A percentile compares a stretch with the other conserved stretches of the same genome.
phyloP scores from a whole-genome alignment of 1,140 invertebrate genomes.

The Tribolium castaneum region DNA sequence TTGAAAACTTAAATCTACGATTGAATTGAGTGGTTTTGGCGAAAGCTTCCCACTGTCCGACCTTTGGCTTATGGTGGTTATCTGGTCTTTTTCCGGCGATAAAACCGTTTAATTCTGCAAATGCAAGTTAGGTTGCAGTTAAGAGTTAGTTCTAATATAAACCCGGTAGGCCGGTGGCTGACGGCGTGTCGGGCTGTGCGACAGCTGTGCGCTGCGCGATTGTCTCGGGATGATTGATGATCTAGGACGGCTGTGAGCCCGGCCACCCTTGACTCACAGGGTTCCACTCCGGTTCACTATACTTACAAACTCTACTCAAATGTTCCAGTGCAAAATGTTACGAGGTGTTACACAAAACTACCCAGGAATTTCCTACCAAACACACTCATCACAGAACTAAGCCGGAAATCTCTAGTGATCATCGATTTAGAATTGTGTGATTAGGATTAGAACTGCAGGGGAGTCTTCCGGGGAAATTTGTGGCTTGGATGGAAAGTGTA shows the following conservation, averaged over 20 bases:
- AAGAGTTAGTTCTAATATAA: constrained; percentile 53
- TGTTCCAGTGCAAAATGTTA: constrained; percentile 45
- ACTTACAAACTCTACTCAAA: constrained; percentile 50
- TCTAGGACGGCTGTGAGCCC: constrained; percentile 60
- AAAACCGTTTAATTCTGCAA: constrained; percentile 53
- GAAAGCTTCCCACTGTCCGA: too few species aligned
- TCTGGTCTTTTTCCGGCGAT: constrained; percentile 36
- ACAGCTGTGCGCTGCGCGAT: constrained; percentile 63
- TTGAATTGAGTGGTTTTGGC: too few species aligned
- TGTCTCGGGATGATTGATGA: constrained; percentile 64
- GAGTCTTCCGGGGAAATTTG: neutral
- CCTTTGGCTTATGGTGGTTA: too few species aligned
- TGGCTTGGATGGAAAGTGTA: neutral
- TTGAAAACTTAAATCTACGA: too few species aligned
- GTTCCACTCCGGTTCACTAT: constrained; percentile 57
- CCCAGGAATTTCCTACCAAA: neutral
- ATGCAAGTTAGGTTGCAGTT: constrained; percentile 53
- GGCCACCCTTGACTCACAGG: constrained; percentile 59
- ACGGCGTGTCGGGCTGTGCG: constrained; percentile 59
- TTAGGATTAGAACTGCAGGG: neutral
- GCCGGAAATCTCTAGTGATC: neutral
- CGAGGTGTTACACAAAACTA: constrained; percentile 25
- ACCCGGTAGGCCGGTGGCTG: constrained; percentile 57
- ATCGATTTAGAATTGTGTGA: neutral
- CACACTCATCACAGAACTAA: too few species aligned